These are phyloP conservation scores for Deilephila porcellus DNA, from an alignment of 2,888 invertebrate species.

Conservation along the genomic window DNA sequence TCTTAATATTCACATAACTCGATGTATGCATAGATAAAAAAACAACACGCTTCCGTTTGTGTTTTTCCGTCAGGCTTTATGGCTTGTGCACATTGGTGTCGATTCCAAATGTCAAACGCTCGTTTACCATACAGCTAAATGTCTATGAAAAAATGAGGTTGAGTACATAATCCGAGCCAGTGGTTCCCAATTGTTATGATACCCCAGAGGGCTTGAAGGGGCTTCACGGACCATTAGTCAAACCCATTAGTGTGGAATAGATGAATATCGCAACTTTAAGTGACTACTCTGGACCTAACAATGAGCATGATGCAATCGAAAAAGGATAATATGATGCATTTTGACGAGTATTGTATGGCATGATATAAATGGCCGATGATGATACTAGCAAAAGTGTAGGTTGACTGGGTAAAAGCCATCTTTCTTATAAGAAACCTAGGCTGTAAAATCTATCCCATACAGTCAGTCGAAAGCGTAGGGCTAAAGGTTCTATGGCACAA, in stretches of 20 bases:
- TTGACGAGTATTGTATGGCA: neutral
- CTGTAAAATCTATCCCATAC: too few relatives aligned
- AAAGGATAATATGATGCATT: neutral
- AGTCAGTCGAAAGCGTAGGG: too few relatives aligned
- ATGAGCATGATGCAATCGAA: too few relatives aligned
- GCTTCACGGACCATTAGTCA: neutral
- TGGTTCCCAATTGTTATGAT: slow-evolving; percentile 27
- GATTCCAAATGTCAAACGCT: slow-evolving; percentile 56
- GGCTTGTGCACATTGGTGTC: slow-evolving; percentile 58
- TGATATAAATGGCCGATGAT: too few relatives aligned
- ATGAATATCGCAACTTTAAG: neutral
- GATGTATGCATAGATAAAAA: neutral
- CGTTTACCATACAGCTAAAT: slow-evolving; percentile 24
- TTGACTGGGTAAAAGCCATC: too few relatives aligned
- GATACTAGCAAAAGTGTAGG: too few relatives aligned
- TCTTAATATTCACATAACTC: neutral
- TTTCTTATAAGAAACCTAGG: too few relatives aligned
- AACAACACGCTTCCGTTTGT: slow-evolving; percentile 15
- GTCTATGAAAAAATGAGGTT: slow-evolving; percentile 30
- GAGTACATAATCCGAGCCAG: slow-evolving; percentile 26
- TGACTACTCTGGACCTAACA: too few relatives aligned
- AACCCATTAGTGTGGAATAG: neutral
- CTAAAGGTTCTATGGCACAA: too few relatives aligned
- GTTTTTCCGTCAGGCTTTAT: slow-evolving; percentile 49
- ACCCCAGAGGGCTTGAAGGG: neutral